Evolutionary conservation across 2,797 vertebrate species (phyloP).

Genomic region (Lerista edwardsae): DNA sequence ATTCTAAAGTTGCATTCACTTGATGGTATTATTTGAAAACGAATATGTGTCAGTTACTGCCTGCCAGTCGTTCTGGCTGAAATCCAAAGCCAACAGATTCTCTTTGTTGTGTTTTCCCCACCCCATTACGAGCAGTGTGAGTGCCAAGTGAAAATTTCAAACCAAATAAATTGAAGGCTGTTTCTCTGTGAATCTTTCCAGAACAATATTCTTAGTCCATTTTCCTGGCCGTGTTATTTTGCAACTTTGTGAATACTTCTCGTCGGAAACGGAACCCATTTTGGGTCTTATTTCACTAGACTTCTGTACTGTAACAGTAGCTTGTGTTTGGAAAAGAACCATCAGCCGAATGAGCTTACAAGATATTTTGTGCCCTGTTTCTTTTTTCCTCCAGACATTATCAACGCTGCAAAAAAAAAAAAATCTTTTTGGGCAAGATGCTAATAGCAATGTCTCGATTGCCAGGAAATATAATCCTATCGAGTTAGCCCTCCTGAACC

Average conservation of each 20-base stretch:
- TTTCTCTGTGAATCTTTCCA: neutral
- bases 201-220: neutral
- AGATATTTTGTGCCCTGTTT: neutral
- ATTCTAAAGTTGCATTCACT: neutral
- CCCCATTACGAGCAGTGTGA: neutral
- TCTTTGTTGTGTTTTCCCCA: neutral
- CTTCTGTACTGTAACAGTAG: neutral
- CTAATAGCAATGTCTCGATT: slow-evolving; percentile 5
- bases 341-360: neutral
- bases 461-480: slow-evolving; percentile 24
- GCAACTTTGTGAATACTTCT: neutral
- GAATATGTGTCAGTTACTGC: neutral
- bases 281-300: neutral
- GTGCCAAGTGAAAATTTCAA: neutral
- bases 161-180: neutral
- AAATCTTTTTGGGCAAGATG: neutral
- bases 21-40: slow-evolving; percentile 29
- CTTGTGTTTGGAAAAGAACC: neutral
- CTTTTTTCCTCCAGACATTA: neutral
- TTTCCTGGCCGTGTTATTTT: neutral
- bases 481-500: slow-evolving; percentile 23
- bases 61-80: neutral
- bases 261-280: slow-evolving; percentile 4
- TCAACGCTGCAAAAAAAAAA: neutral
- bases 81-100: slow-evolving; percentile 3